These are phyloP conservation scores for Hydroisotoma schaefferi DNA, from an alignment of 2,888 invertebrate species.

Conservation along the genomic window DNA sequence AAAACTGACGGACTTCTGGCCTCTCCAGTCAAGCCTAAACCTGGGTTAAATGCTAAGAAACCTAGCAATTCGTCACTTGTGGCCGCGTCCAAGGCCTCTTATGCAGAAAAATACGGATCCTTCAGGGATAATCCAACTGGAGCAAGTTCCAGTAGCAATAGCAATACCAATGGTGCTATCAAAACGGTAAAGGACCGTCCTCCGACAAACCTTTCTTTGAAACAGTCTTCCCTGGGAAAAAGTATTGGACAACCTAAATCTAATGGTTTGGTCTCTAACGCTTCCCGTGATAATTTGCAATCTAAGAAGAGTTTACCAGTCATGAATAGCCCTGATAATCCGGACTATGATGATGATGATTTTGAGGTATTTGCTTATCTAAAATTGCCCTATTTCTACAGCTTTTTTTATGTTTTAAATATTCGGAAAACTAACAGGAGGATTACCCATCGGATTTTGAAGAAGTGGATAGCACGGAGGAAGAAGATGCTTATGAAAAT, in stretches of 20 bases:
- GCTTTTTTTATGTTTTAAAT: neutral
- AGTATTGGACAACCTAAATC: too few species aligned
- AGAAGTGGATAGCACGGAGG: slow-evolving; percentile 1
- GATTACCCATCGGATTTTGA: slow-evolving; percentile 14
- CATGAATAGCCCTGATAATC: too few species aligned
- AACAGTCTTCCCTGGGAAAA: too few species aligned
- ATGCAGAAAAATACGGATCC: slow-evolving; percentile 7
- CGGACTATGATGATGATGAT: slow-evolving; percentile 8
- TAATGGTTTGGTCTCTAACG: too few species aligned
- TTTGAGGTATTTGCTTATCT: slow-evolving; percentile 1
- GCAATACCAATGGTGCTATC: too few species aligned
- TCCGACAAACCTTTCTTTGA: too few species aligned
- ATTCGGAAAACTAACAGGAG: neutral
- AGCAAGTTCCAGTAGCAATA: neutral
- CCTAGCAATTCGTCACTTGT: neutral
- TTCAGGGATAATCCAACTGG: neutral
- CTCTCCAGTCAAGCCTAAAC: neutral
- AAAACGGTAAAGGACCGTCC: too few species aligned
- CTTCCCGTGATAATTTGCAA: too few species aligned
- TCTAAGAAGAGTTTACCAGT: too few species aligned
- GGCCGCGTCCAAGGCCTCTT: neutral
- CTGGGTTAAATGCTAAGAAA: neutral
- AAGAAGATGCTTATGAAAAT: too few species aligned
- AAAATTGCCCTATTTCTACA: neutral
- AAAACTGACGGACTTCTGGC: too few species aligned